Evolutionary conservation across 64 coral and sea anemone genomes (phyloP), one percentile per base, ranked within the genome.

Genomic region (Cladopsammia gracilis): DNA sequence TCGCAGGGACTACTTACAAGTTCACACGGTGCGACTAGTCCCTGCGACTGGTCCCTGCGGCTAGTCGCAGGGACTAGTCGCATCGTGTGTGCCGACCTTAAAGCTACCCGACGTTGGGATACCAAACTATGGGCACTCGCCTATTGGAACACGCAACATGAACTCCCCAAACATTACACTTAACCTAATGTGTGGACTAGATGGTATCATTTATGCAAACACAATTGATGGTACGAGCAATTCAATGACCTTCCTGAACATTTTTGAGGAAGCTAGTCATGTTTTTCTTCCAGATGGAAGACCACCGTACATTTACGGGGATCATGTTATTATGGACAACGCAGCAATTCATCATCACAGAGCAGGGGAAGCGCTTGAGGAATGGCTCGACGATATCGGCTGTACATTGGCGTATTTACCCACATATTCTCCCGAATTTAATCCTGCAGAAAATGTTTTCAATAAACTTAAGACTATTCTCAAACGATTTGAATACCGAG

Each of bases 321-420:
- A 85, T 58, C 82, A 85, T 68, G 16, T 85, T 14, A 85, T 85
- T 25, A 18, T 85, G 8, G 60, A 85, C 59, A 85, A 85, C 43
- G 82, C 82, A 68, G 23, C 82, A 1, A 85, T 85, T 68, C 82
- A 85, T 46, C 24, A 85, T 47, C 59, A 66, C 58, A 24, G 82
- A 66, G 59, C 46, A 20, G 82, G 82, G 12, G 58, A 85, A 50
- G 60, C 43, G 25, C 61, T 85, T 25, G 82, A 42, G 3, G 61
- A 85, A 68, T 85, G 82, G 82, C 20, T 85, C 13, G 61, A 85
- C 49, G 82, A 89, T 76, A n/a, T n/a, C n/a, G 87, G 72, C 7
- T 62, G 87, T 65, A 62, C 56, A 16, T 58, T 76, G 23, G 87
- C 76, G 14, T 89, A 89, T 47, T 60, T 77, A 54, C 53, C 87